These are phyloP conservation scores for Lepidurus apus DNA, from an alignment of 1,140 invertebrate genomes.

Conservation along the genomic window DNA sequence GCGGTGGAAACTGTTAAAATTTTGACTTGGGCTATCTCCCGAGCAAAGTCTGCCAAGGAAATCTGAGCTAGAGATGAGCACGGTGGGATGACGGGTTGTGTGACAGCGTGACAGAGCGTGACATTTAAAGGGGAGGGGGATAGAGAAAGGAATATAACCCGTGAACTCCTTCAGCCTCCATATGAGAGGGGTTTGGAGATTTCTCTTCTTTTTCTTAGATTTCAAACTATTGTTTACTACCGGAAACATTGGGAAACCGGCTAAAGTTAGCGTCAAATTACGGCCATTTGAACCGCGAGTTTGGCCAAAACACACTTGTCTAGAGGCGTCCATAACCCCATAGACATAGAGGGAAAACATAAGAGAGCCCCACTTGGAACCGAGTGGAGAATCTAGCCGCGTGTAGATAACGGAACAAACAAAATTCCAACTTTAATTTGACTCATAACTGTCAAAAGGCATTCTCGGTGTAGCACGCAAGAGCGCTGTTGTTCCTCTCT, in stretches of 20 bases:
- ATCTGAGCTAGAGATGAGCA: neutral
- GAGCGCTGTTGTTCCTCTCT: neutral
- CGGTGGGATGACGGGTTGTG: slow-evolving; percentile 13
- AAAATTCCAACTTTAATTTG: slow-evolving; percentile 20
- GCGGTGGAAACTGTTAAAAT: neutral
- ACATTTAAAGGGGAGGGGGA: slow-evolving; percentile 6
- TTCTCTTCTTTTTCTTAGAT: neutral
- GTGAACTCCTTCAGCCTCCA: neutral
- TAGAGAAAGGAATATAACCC: neutral
- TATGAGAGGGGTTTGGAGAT: neutral
- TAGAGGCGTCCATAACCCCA: neutral
- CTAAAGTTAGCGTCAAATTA: slow-evolving; percentile 15
- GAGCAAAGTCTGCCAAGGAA: neutral
- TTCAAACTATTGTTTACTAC: neutral
- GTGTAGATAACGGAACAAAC: neutral
- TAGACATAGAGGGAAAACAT: neutral
- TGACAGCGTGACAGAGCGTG: neutral
- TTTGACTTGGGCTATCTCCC: neutral
- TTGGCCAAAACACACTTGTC: too few relatives aligned
- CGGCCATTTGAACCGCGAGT: neutral
- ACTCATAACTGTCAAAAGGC: slow-evolving; percentile 21
- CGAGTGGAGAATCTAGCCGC: neutral
- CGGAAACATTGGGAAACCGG: neutral
- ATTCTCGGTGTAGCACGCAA: neutral
- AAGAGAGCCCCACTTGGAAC: neutral